Evolutionary conservation across 2,797 vertebrate genomes (phyloP), one percentile per base, ranked within the genome.

Genomic region (Pagetopsis macropterus): DNA sequence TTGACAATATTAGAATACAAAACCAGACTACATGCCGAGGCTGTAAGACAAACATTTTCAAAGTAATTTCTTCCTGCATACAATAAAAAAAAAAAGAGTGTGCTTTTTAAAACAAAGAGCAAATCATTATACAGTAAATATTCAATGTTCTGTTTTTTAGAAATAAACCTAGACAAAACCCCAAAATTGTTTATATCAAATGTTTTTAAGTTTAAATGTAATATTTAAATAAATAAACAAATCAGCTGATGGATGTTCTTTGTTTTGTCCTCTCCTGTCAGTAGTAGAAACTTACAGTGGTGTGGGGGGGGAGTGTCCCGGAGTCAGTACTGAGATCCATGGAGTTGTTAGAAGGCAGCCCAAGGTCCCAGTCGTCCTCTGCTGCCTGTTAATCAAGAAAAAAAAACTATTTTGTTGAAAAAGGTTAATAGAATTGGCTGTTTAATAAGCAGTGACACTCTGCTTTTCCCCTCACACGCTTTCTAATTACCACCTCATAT

Each of bases 401-500:
- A 64, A 66, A 77, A 81, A 76, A 72, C 64, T 27, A 63, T 75
- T 86, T 81, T 44, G 66, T 56, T 66, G 50, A 58, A 84, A 83
- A 83, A 86, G 79, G 84, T 91, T 85, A 90, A 89, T 87, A 82
- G 74, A 90, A 92, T 76, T 78, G 71, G 16, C 68, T 44, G 71
- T 80, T 87, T 85, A 88, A 86, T 88, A 79, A 89, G 83, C 77
- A 81, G 70, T 65, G 70, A 85, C 70, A 66, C 44, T 70, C 66
- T 69, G 63, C 78, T 66, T 66, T 83, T 64, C 56, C 72, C 71
- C 72, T 60, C 44, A 62, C 14, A 68, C 13, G 63, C 65, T 75
- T 27, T 64, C 72, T 87, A 90, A 93, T 91, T 87, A 89, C 68
- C 65, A 79, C 81, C 79, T 88, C 81, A 84, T 85, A 75, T 90